Evolutionary conservation across 2,888 invertebrate species (phyloP), one percentile per base, ranked within the genome.

Genomic region (Coenonympha glycerion): DNA sequence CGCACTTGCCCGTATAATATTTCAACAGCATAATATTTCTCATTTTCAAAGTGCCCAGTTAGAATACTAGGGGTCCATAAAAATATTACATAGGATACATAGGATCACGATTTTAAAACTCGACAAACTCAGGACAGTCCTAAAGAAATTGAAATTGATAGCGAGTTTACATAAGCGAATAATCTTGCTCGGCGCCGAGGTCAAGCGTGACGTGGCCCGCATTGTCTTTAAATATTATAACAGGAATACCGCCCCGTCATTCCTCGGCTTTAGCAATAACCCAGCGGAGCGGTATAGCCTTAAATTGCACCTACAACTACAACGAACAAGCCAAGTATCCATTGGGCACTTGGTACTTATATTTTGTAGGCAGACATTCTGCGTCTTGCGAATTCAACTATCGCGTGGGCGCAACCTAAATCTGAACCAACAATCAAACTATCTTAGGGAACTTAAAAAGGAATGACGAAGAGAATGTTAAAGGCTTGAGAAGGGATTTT

Each of bases 191-290:
- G 53, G 53, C 56, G 48, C 55, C 53, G 70, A 71, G 83, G 81
- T 83, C 82, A 76, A 63, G 62, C 75, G 73, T 76, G 75, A 71
- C 63, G 66, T 71, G 74, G 68, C 75, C 74, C 56, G 64, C 67
- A 79, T 81, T 80, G 79, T 80, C 70, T 76, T 68, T 66, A 60
- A 60, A 64, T 64, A 37, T 37, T 37, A 65, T 67, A 62, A 62
- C 64, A 50, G 55, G 52, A 52, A 33, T 57, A 58, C 60, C 44
- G 49, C 45, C 62, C 64, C 59, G 59, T 64, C 63, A 57, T 62
- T 55, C 56, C 54, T 62, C 62, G 8, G 13, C 31, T 33, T 31
- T 61, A 21, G 40, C 40, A 15, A 26, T 18, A 26, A 26, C 26
- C 6, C 11, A 30, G 21, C 19, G 18, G 30, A 42, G 11, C 18